phyloP scores from a whole-genome alignment of 2,113 vertebrate species.

The Philantomba maxwellii region DNA sequence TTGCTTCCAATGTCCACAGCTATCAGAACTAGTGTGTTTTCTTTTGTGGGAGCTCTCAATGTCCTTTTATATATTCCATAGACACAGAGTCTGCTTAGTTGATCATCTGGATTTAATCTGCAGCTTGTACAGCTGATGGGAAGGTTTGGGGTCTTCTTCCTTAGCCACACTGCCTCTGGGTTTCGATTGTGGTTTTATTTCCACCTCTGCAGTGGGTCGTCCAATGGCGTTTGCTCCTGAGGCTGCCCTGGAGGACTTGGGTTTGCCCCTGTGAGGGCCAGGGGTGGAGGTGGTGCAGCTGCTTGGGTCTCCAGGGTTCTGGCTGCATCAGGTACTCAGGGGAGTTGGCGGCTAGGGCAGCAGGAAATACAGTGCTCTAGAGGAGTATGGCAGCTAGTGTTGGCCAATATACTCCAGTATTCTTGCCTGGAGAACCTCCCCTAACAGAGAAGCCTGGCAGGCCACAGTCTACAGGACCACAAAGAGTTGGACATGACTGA shows the following conservation, averaged over 20 bases:
- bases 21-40: neutral
- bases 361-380: neutral
- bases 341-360: neutral
- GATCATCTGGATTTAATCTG: neutral
- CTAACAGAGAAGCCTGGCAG: neutral
- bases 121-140: neutral
- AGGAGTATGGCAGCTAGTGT: neutral
- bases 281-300: neutral
- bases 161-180: neutral
- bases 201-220: neutral
- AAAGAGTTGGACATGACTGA: neutral
- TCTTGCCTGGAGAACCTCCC: neutral
- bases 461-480: neutral
- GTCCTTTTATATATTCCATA: neutral
- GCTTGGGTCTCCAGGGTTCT: neutral
- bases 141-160: neutral
- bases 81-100: neutral
- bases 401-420: neutral
- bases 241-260: neutral
- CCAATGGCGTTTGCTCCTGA: rapidly evolving
- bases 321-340: neutral
- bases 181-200: neutral
- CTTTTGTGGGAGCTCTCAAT: neutral
- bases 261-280: neutral
- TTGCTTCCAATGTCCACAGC: neutral